Conservation (phyloP, 2,113 vertebrate species). For the Dasyurus viverrinus region DNA sequence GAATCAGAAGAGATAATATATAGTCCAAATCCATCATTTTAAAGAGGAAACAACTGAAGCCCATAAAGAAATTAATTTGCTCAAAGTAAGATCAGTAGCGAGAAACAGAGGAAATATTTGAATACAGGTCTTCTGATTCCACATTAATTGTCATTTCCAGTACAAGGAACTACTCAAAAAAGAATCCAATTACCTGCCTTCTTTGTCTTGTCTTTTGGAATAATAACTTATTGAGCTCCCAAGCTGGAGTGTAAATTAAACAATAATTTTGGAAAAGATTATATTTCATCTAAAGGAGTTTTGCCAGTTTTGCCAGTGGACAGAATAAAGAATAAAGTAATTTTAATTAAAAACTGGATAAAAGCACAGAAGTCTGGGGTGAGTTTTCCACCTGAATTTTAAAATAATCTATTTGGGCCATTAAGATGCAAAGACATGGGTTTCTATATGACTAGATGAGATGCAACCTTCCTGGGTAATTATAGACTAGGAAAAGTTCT, state of each 20-base stretch:
- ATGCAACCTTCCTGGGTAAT: conserved; percentile 19
- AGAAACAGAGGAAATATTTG: not conserved
- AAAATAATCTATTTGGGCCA: not conserved
- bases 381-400: not conserved
- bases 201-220: not conserved
- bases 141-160: not conserved
- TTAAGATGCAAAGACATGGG: not conserved
- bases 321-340: not conserved
- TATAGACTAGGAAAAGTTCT: conserved; percentile 43
- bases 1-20: not conserved
- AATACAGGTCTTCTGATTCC: not conserved
- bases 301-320: not conserved
- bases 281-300: not conserved
- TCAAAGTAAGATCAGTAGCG: not conserved
- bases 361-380: not conserved
- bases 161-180: not conserved
- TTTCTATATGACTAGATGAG: conserved; percentile 12
- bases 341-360: not conserved
- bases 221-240: not conserved
- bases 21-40: not conserved
- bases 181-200: not conserved
- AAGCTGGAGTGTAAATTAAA: not conserved
- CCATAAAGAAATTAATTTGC: not conserved
- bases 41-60: not conserved
- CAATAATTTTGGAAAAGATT: not conserved